These are phyloP conservation scores for Stenurella melanura DNA, from an alignment of 2,888 invertebrate genomes.

Conservation along the genomic window DNA sequence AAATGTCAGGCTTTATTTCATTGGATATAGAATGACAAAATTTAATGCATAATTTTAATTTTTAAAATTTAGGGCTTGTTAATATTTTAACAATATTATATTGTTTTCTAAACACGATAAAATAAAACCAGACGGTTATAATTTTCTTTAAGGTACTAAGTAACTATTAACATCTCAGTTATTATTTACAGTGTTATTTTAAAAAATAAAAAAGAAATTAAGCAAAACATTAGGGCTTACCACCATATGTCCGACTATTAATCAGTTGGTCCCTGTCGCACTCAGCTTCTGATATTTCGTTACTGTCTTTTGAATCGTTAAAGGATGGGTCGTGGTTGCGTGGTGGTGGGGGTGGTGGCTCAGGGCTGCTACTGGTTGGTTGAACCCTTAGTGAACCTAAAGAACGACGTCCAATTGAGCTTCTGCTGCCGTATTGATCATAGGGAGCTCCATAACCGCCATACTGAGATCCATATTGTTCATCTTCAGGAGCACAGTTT, in stretches of 20 bases:
- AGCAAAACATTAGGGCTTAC: conserved; percentile 74
- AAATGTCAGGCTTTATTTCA: conserved; percentile 24
- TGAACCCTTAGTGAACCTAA: conserved; percentile 77
- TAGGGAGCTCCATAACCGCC: conserved; percentile 87
- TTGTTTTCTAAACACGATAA: not conserved
- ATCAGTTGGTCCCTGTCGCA: conserved; percentile 88
- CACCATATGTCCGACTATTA: conserved; percentile 89
- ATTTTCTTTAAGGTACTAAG: not conserved
- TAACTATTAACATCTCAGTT: conserved; percentile 10
- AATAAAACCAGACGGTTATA: conserved; percentile 37
- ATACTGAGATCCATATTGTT: conserved; percentile 93
- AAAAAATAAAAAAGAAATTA: not conserved
- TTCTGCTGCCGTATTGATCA: conserved; percentile 92
- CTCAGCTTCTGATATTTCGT: conserved; percentile 95
- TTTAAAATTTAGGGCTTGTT: too few species aligned
- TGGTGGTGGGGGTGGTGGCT: conserved; percentile 84
- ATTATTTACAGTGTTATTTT: conserved; percentile 25
- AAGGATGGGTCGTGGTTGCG: conserved; percentile 89
- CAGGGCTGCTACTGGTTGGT: conserved; percentile 77
- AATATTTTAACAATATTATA: not conserved
- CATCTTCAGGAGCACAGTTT: conserved; percentile 93
- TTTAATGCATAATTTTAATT: too few species aligned
- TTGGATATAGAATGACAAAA: not conserved
- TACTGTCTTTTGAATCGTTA: conserved; percentile 95
- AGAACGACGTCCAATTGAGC: conserved; percentile 81